A percentile compares a stretch with the other conserved stretches of the same genome.
Conservation (phyloP, 2,113 vertebrate genomes). For the Rhagologus leucostigma region DNA sequence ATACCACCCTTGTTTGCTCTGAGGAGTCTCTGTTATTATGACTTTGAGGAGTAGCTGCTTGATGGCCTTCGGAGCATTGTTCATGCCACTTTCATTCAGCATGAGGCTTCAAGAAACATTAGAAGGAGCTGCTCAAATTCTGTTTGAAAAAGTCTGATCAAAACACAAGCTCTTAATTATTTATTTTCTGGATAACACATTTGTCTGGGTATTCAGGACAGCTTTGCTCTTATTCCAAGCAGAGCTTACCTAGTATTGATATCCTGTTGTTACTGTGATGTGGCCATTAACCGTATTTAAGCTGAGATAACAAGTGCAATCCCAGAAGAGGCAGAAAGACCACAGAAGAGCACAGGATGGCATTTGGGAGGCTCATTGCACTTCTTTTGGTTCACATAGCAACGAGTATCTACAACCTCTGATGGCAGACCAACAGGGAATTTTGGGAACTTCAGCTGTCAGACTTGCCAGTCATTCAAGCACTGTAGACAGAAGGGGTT, state of each 20-base stretch:
- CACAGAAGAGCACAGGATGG: neutral
- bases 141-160: neutral
- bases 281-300: neutral
- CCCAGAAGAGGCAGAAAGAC: neutral
- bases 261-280: neutral
- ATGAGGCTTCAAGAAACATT: neutral
- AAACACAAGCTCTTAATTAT: neutral
- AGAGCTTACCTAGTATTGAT: neutral
- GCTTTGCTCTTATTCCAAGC: neutral
- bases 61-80: neutral
- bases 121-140: neutral
- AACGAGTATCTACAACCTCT: constrained; percentile 62
- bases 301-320: neutral
- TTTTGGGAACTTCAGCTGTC: constrained; percentile 66
- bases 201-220: neutral
- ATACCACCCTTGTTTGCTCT: constrained; percentile 11
- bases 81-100: neutral
- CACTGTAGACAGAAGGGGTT: neutral
- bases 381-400: constrained; percentile 66
- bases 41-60: constrained; percentile 35
- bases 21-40: constrained; percentile 20
- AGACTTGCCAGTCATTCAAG: constrained; percentile 64
- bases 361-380: neutral
- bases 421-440: constrained; percentile 46
- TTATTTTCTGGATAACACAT: neutral